Conservation (phyloP, 92 coral and sea anemone genomes). For the Bergia puertoricense region DNA sequence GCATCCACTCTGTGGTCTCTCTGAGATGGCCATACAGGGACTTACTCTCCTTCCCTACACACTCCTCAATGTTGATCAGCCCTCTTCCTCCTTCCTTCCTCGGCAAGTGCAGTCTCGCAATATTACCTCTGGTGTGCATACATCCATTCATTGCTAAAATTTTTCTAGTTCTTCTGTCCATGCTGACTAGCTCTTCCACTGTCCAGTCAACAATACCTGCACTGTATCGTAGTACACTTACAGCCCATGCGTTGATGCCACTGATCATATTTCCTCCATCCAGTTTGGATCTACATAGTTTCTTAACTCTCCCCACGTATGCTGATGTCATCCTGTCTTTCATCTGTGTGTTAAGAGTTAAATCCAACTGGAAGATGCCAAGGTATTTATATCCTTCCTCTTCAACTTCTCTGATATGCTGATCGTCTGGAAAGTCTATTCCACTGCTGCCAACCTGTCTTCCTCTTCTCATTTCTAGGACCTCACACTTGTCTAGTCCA, state of each 20-base stretch:
- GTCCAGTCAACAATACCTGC: slow-evolving; percentile 39
- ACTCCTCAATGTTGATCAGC: slow-evolving; percentile 32
- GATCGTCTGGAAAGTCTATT: slow-evolving; percentile 26
- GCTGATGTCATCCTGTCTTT: slow-evolving; percentile 31
- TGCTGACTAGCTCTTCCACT: slow-evolving; percentile 18
- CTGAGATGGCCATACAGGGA: slow-evolving; percentile 26
- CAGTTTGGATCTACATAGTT: slow-evolving; percentile 39
- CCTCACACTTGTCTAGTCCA: slow-evolving; percentile 37
- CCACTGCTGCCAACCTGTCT: slow-evolving; percentile 44
- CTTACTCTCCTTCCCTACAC: slow-evolving; percentile 26
- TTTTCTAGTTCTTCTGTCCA: slow-evolving; percentile 40
- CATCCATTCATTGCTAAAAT: slow-evolving; percentile 6
- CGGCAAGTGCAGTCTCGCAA: slow-evolving; percentile 36
- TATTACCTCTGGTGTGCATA: slow-evolving; percentile 27
- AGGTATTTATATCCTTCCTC: slow-evolving; percentile 43
- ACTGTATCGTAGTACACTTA: slow-evolving; percentile 36
- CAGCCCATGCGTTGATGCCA: slow-evolving; percentile 35
- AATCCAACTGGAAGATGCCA: slow-evolving; percentile 41
- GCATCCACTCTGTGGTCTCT: slow-evolving; percentile 39
- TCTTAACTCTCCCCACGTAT: slow-evolving; percentile 43
- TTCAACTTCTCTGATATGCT: slow-evolving; percentile 20
- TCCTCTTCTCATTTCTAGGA: slow-evolving; percentile 42
- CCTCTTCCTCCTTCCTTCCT: slow-evolving; percentile 50
- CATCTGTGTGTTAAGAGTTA: slow-evolving; percentile 31
- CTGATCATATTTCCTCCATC: slow-evolving; percentile 19